Conservation (phyloP, 2,113 vertebrate genomes). For the Cheilinus undulatus region DNA sequence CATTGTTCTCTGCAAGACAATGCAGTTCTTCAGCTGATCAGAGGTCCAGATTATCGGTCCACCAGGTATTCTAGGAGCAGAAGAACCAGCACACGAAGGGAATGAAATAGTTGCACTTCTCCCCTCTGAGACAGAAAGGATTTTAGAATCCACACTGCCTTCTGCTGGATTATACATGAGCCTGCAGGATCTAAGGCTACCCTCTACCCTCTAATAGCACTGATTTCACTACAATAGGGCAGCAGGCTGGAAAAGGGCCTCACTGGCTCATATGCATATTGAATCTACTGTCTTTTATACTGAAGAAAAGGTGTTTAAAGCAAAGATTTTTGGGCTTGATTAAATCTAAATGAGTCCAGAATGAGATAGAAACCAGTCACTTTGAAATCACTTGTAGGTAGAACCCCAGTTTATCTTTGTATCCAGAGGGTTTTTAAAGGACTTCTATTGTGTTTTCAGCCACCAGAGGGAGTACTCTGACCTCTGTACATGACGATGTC, state of each 20-base stretch:
- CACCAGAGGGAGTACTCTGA: conserved; percentile 27
- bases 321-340: neutral
- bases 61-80: neutral
- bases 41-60: neutral
- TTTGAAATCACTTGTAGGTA: neutral
- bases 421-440: neutral
- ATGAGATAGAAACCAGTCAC: neutral
- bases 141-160: conserved; percentile 49
- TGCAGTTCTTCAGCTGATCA: neutral
- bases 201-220: too few relatives aligned
- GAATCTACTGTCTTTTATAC: neutral
- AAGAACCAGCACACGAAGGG: neutral
- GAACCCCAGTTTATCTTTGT: neutral
- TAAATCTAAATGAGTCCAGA: neutral
- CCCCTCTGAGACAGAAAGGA: neutral
- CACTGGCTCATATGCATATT: too few relatives aligned
- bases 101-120: neutral
- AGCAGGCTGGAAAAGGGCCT: neutral
- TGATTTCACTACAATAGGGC: neutral
- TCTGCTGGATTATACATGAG: conserved; percentile 51
- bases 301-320: neutral
- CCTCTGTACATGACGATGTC: neutral
- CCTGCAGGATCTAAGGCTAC: conserved; percentile 9
- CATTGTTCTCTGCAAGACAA: neutral
- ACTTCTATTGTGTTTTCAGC: neutral